These are phyloP conservation scores for Carapus acus DNA, from an alignment of 2,797 vertebrate genomes.

Conservation along the genomic window DNA sequence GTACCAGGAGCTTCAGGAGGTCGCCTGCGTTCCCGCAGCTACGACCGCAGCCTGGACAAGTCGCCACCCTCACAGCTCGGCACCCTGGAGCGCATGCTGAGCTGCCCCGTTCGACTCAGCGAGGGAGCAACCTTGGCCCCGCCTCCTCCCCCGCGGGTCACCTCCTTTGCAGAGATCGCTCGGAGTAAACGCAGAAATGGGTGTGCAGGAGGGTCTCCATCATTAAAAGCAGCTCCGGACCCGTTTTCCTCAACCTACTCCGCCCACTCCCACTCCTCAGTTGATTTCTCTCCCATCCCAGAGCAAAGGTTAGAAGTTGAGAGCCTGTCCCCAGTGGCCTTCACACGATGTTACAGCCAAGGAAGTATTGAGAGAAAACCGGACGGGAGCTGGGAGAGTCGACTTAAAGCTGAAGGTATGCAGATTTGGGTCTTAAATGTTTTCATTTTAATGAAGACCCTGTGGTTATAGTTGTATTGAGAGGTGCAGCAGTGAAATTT, in stretches of 20 bases:
- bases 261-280: slow-evolving; percentile 78
- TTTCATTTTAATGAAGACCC: neutral
- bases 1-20: slow-evolving; percentile 28
- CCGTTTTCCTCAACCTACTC: slow-evolving; percentile 80
- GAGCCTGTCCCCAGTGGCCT: slow-evolving; percentile 69
- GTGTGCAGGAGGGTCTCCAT: slow-evolving; percentile 66
- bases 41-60: slow-evolving; percentile 86
- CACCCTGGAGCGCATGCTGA: slow-evolving; percentile 92
- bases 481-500: slow-evolving; percentile 1
- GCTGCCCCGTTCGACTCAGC: slow-evolving; percentile 90
- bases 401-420: slow-evolving; percentile 66
- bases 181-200: slow-evolving; percentile 79
- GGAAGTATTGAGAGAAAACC: slow-evolving; percentile 59
- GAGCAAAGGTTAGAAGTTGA: slow-evolving; percentile 69
- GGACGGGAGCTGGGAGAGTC: slow-evolving; percentile 45
- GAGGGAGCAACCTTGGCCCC: slow-evolving; percentile 62
- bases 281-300: slow-evolving; percentile 82
- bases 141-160: slow-evolving; percentile 79
- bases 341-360: slow-evolving; percentile 73
- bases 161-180: slow-evolving; percentile 93
- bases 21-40: slow-evolving; percentile 89
- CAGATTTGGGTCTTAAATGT: too few species aligned
- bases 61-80: slow-evolving; percentile 77
- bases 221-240: slow-evolving; percentile 69
- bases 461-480: neutral